Evolutionary conservation across 2,797 vertebrate species (phyloP).

Genomic region (Austrolebias charrua): DNA sequence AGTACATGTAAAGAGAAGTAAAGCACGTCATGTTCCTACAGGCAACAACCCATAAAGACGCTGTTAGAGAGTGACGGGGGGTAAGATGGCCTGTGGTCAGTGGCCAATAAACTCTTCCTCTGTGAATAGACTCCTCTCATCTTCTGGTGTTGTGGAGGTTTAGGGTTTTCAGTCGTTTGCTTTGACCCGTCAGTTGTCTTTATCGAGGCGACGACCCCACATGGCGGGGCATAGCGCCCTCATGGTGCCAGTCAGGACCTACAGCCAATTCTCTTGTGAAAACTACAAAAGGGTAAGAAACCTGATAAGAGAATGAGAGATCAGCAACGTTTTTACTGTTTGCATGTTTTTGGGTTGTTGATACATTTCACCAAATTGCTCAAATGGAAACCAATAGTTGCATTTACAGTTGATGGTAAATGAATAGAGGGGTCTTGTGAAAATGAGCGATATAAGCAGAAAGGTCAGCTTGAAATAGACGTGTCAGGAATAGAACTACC

Average conservation of each 20-base stretch:
- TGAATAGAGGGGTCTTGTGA: slow-evolving; percentile 9
- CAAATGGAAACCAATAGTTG: neutral
- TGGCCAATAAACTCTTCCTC: slow-evolving; percentile 79
- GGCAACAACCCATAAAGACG: slow-evolving; percentile 10
- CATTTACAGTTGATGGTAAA: neutral
- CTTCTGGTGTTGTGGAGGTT: slow-evolving; percentile 18
- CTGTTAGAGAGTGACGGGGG: slow-evolving; percentile 26
- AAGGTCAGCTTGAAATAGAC: slow-evolving; percentile 66
- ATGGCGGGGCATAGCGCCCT: slow-evolving; percentile 80
- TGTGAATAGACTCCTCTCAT: slow-evolving; percentile 29
- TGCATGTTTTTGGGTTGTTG: neutral
- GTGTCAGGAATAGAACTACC: slow-evolving; percentile 29
- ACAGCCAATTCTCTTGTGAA: slow-evolving; percentile 84
- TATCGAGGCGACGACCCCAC: slow-evolving; percentile 21
- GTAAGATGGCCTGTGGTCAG: slow-evolving; percentile 17
- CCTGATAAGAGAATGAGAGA: neutral
- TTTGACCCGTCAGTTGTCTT: neutral
- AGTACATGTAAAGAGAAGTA: slow-evolving; percentile 14
- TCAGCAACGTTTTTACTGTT: neutral
- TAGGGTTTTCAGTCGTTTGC: slow-evolving; percentile 17
- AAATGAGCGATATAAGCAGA: slow-evolving; percentile 20
- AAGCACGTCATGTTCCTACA: slow-evolving; percentile 24
- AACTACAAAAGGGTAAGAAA: slow-evolving; percentile 90
- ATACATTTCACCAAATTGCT: too few species aligned
- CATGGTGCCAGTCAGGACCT: slow-evolving; percentile 79